Conservation (phyloP, 2,113 vertebrate genomes). For the Bufo gargarizans region DNA sequence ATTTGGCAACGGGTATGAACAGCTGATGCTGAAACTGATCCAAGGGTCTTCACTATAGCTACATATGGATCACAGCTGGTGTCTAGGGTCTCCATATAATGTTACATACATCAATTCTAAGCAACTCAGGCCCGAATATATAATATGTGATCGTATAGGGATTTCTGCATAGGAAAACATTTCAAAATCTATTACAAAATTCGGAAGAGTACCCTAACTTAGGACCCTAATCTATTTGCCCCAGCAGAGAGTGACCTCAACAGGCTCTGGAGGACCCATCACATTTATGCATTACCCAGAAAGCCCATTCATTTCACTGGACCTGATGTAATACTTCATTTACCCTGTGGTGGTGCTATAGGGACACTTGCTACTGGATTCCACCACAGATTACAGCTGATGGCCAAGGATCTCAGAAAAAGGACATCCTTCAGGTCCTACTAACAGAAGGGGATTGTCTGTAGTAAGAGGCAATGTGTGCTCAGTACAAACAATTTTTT, state of each 20-base stretch:
- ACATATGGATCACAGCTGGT: not conserved
- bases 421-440: not conserved
- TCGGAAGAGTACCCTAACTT: too few species aligned
- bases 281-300: not conserved
- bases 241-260: too few species aligned
- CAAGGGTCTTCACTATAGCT: not conserved
- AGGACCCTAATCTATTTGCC: too few species aligned
- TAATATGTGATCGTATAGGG: not conserved
- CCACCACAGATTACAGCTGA: not conserved
- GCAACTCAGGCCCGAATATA: not conserved
- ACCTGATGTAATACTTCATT: not conserved
- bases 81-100: not conserved
- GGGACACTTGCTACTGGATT: not conserved
- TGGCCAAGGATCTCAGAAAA: not conserved
- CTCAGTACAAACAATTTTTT: too few species aligned
- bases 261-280: not conserved
- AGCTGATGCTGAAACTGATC: constrained; percentile 16
- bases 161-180: too few species aligned
- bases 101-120: not conserved
- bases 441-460: not conserved
- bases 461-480: not conserved
- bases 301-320: not conserved
- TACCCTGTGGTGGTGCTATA: not conserved
- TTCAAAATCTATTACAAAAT: too few species aligned
- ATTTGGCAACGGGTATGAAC: not conserved